Evolutionary conservation across 2,888 invertebrate genomes (phyloP).

Genomic region (Onchidella celtica): DNA sequence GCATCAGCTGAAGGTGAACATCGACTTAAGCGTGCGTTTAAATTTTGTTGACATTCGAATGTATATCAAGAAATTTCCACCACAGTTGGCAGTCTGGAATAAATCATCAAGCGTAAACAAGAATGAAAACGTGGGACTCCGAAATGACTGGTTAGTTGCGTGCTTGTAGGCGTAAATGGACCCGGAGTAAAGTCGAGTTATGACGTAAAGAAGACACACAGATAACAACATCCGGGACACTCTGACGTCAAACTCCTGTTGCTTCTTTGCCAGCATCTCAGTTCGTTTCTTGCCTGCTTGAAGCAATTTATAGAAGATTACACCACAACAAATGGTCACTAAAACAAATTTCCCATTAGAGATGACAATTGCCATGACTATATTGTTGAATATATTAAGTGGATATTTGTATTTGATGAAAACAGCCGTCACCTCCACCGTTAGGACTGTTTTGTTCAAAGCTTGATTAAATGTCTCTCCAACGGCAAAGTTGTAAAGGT

Average conservation of each 20-base stretch:
- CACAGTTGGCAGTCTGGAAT: not conserved
- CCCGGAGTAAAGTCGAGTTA: not conserved
- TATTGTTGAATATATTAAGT: not conserved
- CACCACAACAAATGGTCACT: not conserved
- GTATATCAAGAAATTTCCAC: conserved; percentile 7
- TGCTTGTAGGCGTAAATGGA: no score
- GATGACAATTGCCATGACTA: not conserved
- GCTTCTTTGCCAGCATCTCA: not conserved
- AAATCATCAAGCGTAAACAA: not conserved
- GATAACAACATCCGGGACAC: not conserved
- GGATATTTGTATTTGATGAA: no score
- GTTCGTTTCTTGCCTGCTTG: not conserved
- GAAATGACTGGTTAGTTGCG: no score
- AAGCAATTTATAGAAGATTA: not conserved
- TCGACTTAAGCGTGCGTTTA: no score
- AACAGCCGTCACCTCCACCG: no score
- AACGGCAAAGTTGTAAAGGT: not conserved
- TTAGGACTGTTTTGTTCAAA: not conserved
- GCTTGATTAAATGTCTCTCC: not conserved
- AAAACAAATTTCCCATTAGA: not conserved
- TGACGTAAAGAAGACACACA: no score
- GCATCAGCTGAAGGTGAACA: no score
- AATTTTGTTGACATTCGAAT: conserved; percentile 9
- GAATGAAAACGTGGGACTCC: not conserved
- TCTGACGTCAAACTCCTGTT: not conserved